phyloP scores from a whole-genome alignment of 2,113 vertebrate genomes.

The Meriones unguiculatus region DNA sequence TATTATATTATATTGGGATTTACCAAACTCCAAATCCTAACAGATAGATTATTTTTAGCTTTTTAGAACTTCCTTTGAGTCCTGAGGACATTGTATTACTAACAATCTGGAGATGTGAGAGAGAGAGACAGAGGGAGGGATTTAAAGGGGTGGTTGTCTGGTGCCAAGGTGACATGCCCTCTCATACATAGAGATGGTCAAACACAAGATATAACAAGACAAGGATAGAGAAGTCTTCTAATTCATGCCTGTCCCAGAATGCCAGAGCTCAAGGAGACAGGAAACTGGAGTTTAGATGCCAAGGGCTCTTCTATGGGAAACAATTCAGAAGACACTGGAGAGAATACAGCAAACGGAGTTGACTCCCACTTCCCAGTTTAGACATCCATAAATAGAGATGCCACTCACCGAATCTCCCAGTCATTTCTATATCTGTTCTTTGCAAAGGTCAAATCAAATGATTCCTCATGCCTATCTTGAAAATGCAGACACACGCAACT shows the following conservation, averaged over 20 bases:
- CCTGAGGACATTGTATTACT: neutral
- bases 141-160: neutral
- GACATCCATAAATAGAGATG: conserved; percentile 44
- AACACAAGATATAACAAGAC: no score
- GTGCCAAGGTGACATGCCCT: accelerated
- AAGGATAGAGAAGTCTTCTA: neutral
- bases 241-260: neutral
- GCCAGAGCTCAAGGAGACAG: neutral
- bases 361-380: conserved; percentile 17
- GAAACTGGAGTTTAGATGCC: neutral
- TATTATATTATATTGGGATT: neutral
- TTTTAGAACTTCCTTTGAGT: neutral
- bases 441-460: conserved; percentile 50
- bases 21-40: neutral
- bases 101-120: neutral
- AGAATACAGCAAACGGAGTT: neutral
- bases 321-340: neutral
- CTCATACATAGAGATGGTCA: accelerated
- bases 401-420: neutral
- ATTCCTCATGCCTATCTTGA: conserved; percentile 11
- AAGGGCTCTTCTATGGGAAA: neutral
- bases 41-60: neutral
- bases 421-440: conserved; percentile 42
- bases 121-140: no score
- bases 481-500: neutral